Percentiles rank a stretch among this genome's conserved stretches.
These are phyloP conservation scores for Timema cristinae DNA, from an alignment of 2,888 invertebrate genomes.

Conservation along the genomic window DNA sequence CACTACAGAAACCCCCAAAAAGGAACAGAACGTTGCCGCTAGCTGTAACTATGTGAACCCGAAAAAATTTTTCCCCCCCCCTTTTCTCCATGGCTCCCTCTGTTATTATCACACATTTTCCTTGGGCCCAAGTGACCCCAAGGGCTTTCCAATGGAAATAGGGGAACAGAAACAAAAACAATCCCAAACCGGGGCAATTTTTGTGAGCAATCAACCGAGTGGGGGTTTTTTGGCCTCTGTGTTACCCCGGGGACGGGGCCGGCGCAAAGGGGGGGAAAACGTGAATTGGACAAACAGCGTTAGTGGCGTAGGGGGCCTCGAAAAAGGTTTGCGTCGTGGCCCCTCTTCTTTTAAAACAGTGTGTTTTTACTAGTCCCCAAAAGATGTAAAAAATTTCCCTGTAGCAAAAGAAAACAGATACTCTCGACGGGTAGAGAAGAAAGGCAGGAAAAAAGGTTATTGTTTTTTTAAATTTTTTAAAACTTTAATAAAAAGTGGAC, in stretches of 20 bases:
- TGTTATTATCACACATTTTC: slow-evolving; percentile 7
- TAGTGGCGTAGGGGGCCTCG: slow-evolving; percentile 12
- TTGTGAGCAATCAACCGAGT: neutral
- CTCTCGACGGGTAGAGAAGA: slow-evolving; percentile 22
- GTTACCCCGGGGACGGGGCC: neutral
- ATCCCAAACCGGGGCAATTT: neutral
- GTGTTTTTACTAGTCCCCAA: slow-evolving; percentile 18
- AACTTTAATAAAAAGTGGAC: too few species aligned
- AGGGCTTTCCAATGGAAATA: slow-evolving; percentile 15
- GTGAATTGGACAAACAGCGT: slow-evolving; percentile 17
- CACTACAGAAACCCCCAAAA: slow-evolving; percentile 19
- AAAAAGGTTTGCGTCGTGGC: slow-evolving; percentile 28
- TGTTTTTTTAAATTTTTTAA: too few species aligned
- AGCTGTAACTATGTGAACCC: slow-evolving; percentile 19
- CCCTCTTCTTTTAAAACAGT: slow-evolving; percentile 28
- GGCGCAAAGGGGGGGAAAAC: slow-evolving; percentile 5
- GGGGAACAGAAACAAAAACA: slow-evolving; percentile 19
- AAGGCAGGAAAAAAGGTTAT: slow-evolving; percentile 26
- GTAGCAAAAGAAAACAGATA: slow-evolving; percentile 11
- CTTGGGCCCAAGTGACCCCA: slow-evolving; percentile 16
- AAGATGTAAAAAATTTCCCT: slow-evolving; percentile 10
- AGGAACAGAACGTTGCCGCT: slow-evolving; percentile 24
- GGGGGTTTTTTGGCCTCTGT: neutral
- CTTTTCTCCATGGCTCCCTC: slow-evolving; percentile 9
- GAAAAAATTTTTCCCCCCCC: slow-evolving; percentile 16